Base-by-base conservation (phyloP, 2,888 invertebrate species). In the Phorcus lineatus region DNA sequence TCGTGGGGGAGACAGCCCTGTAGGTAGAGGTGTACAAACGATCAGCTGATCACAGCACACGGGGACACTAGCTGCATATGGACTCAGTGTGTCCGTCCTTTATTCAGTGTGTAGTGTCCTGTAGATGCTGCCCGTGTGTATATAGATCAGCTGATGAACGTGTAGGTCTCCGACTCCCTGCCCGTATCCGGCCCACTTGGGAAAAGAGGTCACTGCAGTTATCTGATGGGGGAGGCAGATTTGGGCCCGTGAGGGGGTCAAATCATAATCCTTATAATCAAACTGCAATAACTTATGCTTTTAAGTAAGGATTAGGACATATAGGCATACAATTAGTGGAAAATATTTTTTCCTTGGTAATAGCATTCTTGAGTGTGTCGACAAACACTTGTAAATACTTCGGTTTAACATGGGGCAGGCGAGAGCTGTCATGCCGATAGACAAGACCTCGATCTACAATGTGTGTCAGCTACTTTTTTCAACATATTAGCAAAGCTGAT, bases 191-290 rank as follows among this genome's bases (percentile, higher is more conserved):
- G 75, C 62, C 76, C 53, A 47, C 52, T 47, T 17, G 53, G 53
- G 53, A 78, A 78, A 78, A 78, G 70, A 78, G 78, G 78, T 78
- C 78, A 74, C 70, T 70, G 36, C 13, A 17, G 70, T 40, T 70
- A 70, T 70, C 70, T 17, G 70, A 70, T 70, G 70, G 16, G 70
- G 36, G 24, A 17, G 36, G n/a, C 28, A 36, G 24, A 36, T 11
- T 28, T 28, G 24, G 13, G 62, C 11, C 62, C 16, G 16, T 62
- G 62, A 11, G 47, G 47, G 47, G 47, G 1, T 13, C 4, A 47
- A 6, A 47, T 47, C 47, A 47, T 47, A 13, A 47, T 47, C 1
- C 47, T 47, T 11, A 47, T 47, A 47, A 47, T 47, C 11, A 47
- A 47, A 13, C 47, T 11, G 13, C 11, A 47, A 47, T 11, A 11